Evolutionary conservation across 2,888 invertebrate genomes (phyloP).

Genomic region (Ormyrus nitidulus): DNA sequence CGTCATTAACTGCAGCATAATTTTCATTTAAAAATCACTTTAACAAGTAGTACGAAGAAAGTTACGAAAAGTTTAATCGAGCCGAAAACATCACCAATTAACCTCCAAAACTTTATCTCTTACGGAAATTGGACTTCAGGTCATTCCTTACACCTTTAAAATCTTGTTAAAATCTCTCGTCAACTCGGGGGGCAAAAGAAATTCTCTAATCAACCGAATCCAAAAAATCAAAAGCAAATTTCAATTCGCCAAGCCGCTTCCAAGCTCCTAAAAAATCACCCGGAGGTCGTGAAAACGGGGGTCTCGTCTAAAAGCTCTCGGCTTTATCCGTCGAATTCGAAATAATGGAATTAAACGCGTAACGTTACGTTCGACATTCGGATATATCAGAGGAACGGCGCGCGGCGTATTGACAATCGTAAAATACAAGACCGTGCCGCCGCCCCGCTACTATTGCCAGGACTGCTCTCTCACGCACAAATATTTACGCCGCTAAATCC

Average conservation of each 20-base stretch:
- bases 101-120: not conserved
- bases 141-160: not conserved
- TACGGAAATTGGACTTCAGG: constrained; percentile 5
- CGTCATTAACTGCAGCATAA: not conserved
- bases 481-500: constrained; percentile 60
- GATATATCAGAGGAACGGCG: not conserved
- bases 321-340: too few relatives aligned
- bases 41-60: too few relatives aligned
- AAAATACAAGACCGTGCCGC: constrained; percentile 31
- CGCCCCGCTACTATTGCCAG: too few relatives aligned
- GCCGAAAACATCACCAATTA: constrained; percentile 1
- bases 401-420: constrained; percentile 46
- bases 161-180: not conserved
- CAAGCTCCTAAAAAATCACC: too few relatives aligned
- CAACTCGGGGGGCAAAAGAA: not conserved
- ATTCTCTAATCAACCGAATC: not conserved
- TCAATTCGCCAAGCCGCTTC: too few relatives aligned
- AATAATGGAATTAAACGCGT: constrained; percentile 4
- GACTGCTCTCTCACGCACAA: constrained; percentile 49
- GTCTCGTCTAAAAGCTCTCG: too few relatives aligned
- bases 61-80: not conserved
- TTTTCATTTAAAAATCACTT: too few relatives aligned
- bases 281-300: too few relatives aligned
- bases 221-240: too few relatives aligned
- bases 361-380: not conserved